Base-by-base conservation (phyloP, 2,113 vertebrate genomes). In the Menidia beryllina region DNA sequence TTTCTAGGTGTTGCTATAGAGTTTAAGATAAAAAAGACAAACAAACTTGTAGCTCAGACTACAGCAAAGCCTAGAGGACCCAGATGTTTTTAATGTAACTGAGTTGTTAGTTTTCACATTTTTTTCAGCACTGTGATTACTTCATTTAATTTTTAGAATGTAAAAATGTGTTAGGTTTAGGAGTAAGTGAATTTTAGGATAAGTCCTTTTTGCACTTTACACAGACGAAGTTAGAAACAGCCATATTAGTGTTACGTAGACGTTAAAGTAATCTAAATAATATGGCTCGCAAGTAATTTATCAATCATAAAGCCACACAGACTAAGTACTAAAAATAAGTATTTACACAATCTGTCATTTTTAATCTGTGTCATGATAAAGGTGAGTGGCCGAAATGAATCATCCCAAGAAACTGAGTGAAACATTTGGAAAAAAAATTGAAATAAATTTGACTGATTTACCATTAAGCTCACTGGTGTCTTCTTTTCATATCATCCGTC, bases 381-480 rank as follows among this genome's bases (percentile, higher is more conserved):
- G 11, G 41, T 4, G 45, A 23, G 41, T n/a, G 48, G 38, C 19
- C 51, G 50, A 30, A 52, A 51, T 50, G 48, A 25, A 55, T 14
- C n/a, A 0, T 55, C 3, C 15, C 49, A 13, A 61, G 38, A 9
- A 24, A 55, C 1, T 45, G 13, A 68, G n/a, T 15, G 36, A 60
- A 49, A 13, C 15, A 56, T 68, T 69, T 41, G 63, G 66, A 9
- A 27, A 67, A 65, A 45, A 25, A 53, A 36, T 6, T 60, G 52
- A 17, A 86, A 86, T 81, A 88, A 83, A 87, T 41, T 62, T 65
- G 9, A 43, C 62, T 77, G 9, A 64, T 43, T 75, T 39, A 50
- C 20, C 54, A 19, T 30, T 21, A 17, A 66, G 14, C 19, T 53
- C 54, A 30, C 48, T 51, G 45, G 49, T 74, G 63, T 85, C 41